A percentile compares a stretch with the other conserved stretches of the same genome.
Conservation (phyloP, 2,888 invertebrate genomes). For the Stenoptilia bipunctidactyla region DNA sequence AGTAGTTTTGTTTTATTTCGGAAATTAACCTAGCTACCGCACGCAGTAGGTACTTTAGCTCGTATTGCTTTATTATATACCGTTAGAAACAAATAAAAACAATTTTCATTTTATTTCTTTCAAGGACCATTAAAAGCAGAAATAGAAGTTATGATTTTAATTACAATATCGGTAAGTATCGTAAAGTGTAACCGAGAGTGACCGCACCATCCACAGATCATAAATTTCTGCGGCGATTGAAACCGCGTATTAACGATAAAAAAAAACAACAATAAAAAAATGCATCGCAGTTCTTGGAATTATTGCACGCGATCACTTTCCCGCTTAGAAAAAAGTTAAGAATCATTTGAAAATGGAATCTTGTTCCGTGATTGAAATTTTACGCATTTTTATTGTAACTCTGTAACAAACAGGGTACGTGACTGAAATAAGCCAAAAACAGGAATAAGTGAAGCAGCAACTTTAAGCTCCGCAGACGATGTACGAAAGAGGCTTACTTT, state of each 20-base stretch:
- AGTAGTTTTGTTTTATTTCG: too few relatives aligned
- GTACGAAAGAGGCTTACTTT: conserved; percentile 47
- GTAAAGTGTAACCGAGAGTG: background rate
- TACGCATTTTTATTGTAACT: conserved; percentile 15
- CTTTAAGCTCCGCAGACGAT: conserved; percentile 18
- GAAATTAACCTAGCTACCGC: too few relatives aligned
- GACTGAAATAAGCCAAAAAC: conserved; percentile 3
- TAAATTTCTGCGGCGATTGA: conserved; percentile 29
- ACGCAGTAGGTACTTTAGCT: conserved; percentile 14
- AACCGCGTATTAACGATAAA: conserved; percentile 28
- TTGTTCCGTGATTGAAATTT: conserved; percentile 5
- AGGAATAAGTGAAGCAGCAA: conserved; percentile 1
- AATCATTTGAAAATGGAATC: background rate
- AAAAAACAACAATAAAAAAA: conserved; percentile 20
- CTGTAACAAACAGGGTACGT: conserved; percentile 12
- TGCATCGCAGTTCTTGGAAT: conserved; percentile 11
- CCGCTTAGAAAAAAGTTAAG: conserved; percentile 6
- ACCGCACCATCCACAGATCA: conserved; percentile 23
- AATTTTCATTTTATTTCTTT: background rate
- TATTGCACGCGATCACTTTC: conserved; percentile 29
- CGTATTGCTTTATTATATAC: conserved; percentile 9
- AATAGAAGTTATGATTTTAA: background rate
- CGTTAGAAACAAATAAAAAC: background rate
- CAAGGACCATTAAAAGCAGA: conserved; percentile 1
- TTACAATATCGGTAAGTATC: background rate